These are phyloP conservation scores for Hippoglossus stenolepis DNA, from an alignment of 2,113 vertebrate species.

Conservation along the genomic window DNA sequence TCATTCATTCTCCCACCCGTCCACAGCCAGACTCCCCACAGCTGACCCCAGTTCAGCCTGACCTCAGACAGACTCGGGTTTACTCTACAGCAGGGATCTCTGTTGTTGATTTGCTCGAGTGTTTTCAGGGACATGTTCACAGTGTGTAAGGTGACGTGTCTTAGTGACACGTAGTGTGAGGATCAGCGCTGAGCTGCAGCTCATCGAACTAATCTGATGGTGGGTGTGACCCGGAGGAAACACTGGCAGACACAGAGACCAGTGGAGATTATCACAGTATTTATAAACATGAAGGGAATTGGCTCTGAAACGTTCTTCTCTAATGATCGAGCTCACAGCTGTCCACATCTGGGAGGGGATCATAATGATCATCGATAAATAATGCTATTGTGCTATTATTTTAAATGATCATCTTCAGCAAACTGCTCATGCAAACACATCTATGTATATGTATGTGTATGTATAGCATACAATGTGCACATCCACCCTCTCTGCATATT, in stretches of 20 bases:
- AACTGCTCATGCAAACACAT: no score
- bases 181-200: conserved; percentile 32
- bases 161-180: conserved; percentile 22
- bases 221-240: conserved; percentile 14
- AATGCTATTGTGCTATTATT: no score
- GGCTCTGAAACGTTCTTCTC: no score
- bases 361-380: no score
- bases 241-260: background rate
- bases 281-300: background rate
- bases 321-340: background rate
- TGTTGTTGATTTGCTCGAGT: background rate
- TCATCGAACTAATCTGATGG: conserved; percentile 52
- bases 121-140: no score
- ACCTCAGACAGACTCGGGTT: background rate
- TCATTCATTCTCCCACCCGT: conserved; percentile 58
- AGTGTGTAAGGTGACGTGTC: conserved; percentile 65
- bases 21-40: background rate
- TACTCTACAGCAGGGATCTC: no score
- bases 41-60: background rate
- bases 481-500: no score
- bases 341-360: background rate
- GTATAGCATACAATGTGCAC: no score
- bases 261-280: background rate
- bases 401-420: no score
- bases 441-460: no score